phyloP scores from a whole-genome alignment of 2,113 vertebrate species.

The Vidua macroura region DNA sequence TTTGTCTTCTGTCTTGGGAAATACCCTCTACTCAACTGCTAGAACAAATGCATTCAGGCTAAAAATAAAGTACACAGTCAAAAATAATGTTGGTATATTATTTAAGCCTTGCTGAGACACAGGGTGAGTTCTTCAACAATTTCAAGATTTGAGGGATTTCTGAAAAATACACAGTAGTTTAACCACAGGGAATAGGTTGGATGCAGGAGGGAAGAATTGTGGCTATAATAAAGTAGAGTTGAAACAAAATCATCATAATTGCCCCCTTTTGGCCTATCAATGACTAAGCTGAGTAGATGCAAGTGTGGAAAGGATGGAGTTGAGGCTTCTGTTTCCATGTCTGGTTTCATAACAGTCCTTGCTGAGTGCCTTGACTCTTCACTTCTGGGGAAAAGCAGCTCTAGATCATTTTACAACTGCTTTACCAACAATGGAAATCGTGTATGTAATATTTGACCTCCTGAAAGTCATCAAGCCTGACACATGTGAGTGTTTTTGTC shows the following conservation, averaged over 20 bases:
- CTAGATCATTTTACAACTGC: background rate
- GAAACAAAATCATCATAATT: background rate
- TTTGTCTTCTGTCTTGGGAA: slow-evolving; percentile 29
- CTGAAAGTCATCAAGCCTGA: background rate
- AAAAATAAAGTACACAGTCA: background rate
- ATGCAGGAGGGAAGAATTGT: background rate
- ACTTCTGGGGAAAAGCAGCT: background rate
- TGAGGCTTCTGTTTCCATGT: background rate
- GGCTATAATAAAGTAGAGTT: background rate
- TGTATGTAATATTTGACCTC: background rate
- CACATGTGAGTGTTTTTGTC: background rate
- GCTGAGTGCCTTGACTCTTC: background rate
- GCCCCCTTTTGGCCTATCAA: background rate
- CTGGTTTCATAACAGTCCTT: background rate
- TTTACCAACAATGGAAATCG: background rate
- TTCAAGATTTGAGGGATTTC: background rate
- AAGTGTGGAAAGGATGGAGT: background rate
- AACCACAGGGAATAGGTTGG: background rate
- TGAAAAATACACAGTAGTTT: background rate
- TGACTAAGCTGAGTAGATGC: background rate
- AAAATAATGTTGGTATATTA: background rate
- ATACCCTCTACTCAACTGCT: background rate
- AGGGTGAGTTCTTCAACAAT: background rate
- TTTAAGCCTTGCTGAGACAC: background rate
- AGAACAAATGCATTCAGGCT: background rate